Evolutionary conservation across 2,888 invertebrate species (phyloP), one percentile per base, ranked within the genome.

Genomic region (Macroteleia sp.): DNA sequence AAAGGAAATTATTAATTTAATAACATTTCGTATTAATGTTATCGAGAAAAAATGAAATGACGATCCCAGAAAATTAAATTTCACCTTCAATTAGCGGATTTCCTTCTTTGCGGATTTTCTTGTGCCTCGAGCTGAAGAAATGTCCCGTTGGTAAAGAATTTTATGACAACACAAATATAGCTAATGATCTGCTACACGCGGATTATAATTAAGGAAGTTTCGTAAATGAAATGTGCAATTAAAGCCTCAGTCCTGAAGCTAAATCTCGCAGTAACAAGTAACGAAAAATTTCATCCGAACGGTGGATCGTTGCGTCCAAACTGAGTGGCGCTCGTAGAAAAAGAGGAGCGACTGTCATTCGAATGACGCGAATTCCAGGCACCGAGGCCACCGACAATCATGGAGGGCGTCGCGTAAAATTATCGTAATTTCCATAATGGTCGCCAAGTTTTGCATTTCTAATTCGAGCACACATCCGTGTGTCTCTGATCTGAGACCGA

Each of bases 401-500:
- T 75, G 62, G 34, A 64, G 62, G 76, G 76, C 70, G 70, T 70
- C 64, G 48, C 42, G 64, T 56, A 28, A 71, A 71, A 77, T 71
- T 59, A 77, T 77, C 61, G 56, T 56, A 71, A 71, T 77, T 71
- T 77, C 41, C 54, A 62, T 76, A 76, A 77, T 77, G 66, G 71
- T 77, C 77, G 71, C 50, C 42, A 56, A 69, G 74, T 81, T 81
- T 81, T 82, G 82, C 82, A 81, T 82, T 79, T 78, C 76, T 81
- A 81, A 81, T 82, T 77, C 79, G 64, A 50, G 69, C 52, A 39
- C 25, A 56, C 66, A 71, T 77, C 77, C 77, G 66, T 34, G 66
- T 71, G 70, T 77, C 64, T 77, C 66, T 77, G 66, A 71, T 44
- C 46, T 52, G 64, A 54, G 34, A 70, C 70, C 69, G 76, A 54